A percentile compares a stretch with the other conserved stretches of the same genome.
Evolutionary conservation across 1,140 invertebrate genomes (phyloP).

Genomic region (Apis dorsata): DNA sequence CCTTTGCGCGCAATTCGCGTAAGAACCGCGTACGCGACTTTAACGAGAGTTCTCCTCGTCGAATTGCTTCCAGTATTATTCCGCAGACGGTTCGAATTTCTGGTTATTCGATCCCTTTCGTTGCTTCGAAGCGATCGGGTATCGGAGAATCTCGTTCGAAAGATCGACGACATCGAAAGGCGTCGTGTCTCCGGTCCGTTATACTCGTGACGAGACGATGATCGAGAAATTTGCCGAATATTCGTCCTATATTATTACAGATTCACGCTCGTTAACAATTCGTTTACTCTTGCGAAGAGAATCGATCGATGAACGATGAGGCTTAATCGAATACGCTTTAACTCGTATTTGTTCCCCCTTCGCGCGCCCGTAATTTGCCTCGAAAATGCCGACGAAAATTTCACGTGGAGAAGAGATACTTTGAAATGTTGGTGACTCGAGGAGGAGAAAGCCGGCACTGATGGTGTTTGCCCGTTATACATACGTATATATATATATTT

Average conservation of each 20-base stretch:
- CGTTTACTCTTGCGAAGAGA: too few relatives aligned
- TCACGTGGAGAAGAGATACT: not conserved
- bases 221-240: not conserved
- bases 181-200: too few relatives aligned
- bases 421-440: not conserved
- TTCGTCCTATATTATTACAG: too few relatives aligned
- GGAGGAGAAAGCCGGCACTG: not conserved
- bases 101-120: not conserved
- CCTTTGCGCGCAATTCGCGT: not conserved
- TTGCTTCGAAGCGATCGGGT: not conserved
- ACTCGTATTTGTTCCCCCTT: conserved; percentile 7
- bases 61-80: not conserved
- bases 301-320: too few relatives aligned
- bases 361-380: not conserved
- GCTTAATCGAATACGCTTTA: too few relatives aligned
- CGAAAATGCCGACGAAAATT: not conserved
- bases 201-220: too few relatives aligned
- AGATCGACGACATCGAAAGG: too few relatives aligned
- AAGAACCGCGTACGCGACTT: not conserved
- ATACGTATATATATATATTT: not conserved
- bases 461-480: conserved; percentile 13
- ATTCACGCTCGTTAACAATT: too few relatives aligned
- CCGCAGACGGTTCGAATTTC: not conserved
- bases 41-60: not conserved
- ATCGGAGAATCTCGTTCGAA: too few relatives aligned